These are phyloP conservation scores for Tretioscincus oriximinensis DNA, from an alignment of 2,113 vertebrate species.

Conservation along the genomic window DNA sequence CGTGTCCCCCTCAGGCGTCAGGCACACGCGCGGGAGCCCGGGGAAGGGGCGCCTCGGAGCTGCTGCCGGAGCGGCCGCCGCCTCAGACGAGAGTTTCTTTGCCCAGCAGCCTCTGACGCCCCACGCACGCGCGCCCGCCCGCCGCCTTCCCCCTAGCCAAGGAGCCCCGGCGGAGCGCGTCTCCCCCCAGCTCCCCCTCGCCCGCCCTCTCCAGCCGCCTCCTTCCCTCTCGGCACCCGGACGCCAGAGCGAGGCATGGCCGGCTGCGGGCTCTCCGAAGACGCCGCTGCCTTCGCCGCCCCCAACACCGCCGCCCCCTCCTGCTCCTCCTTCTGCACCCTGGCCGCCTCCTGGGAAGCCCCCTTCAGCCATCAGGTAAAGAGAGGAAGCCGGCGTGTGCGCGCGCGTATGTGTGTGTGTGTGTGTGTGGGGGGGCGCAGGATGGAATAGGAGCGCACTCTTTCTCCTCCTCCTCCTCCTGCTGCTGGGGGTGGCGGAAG, in stretches of 20 bases:
- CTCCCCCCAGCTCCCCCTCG: too few relatives aligned
- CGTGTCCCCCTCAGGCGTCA: conserved; percentile 33
- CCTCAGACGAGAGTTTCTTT: conserved; percentile 60
- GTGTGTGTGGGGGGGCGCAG: conserved; percentile 25
- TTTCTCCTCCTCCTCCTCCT: neutral
- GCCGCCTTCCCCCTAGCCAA: too few relatives aligned
- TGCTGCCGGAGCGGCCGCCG: conserved; percentile 36
- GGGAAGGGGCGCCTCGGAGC: neutral
- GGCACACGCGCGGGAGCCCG: conserved; percentile 44
- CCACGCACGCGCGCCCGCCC: conserved; percentile 15
- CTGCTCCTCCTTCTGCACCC: conserved; percentile 86
- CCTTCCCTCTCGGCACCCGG: neutral
- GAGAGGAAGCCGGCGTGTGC: conserved; percentile 11
- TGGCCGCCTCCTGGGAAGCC: conserved; percentile 92
- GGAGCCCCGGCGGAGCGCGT: too few relatives aligned
- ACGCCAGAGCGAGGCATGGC: conserved; percentile 76
- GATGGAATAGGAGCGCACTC: neutral
- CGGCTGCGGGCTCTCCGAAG: conserved; percentile 86
- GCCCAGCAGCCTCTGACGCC: conserved; percentile 31
- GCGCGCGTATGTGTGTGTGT: too few relatives aligned
- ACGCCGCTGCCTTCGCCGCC: conserved; percentile 79
- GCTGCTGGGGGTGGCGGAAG: conserved; percentile 9
- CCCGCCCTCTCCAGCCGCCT: neutral
- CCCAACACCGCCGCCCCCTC: conserved; percentile 64
- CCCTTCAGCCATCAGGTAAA: conserved; percentile 93